Conservation (phyloP, 2,888 invertebrate species). For the Teleogryllus oceanicus region DNA sequence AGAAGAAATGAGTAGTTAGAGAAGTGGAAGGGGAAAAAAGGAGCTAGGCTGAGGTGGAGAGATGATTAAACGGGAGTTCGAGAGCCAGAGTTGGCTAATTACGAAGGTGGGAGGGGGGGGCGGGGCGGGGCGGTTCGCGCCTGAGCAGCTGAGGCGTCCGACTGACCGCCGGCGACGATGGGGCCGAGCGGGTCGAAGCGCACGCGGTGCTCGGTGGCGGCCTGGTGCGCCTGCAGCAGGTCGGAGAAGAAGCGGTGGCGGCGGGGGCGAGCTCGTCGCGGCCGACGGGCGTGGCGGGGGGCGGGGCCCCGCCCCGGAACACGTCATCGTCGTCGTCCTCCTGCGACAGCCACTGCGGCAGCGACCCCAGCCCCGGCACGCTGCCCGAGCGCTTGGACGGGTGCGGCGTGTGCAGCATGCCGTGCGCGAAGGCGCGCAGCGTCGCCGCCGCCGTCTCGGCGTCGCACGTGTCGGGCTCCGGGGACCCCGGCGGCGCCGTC, state of each 20-base stretch:
- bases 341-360: conserved; percentile 37
- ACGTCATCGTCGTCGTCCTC: conserved; percentile 43
- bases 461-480: neutral
- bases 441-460: conserved; percentile 22
- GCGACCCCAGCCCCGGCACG: conserved; percentile 32
- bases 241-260: conserved; percentile 77
- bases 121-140: no score
- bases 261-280: conserved; percentile 70
- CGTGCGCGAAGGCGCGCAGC: conserved; percentile 27
- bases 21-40: no score
- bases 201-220: conserved; percentile 70
- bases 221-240: conserved; percentile 67
- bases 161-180: conserved; percentile 59
- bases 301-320: conserved; percentile 52
- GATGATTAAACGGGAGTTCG: no score
- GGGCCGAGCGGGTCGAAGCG: conserved; percentile 71
- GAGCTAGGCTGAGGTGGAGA: no score
- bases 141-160: conserved; percentile 40
- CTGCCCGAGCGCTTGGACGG: conserved; percentile 35
- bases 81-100: no score
- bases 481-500: neutral
- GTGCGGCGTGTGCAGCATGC: conserved; percentile 35
- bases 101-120: no score
- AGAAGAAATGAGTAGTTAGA: no score
- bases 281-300: conserved; percentile 73